These are phyloP conservation scores for Paramisgurnus dabryanus DNA, from an alignment of 2,113 vertebrate genomes.

Conservation along the genomic window DNA sequence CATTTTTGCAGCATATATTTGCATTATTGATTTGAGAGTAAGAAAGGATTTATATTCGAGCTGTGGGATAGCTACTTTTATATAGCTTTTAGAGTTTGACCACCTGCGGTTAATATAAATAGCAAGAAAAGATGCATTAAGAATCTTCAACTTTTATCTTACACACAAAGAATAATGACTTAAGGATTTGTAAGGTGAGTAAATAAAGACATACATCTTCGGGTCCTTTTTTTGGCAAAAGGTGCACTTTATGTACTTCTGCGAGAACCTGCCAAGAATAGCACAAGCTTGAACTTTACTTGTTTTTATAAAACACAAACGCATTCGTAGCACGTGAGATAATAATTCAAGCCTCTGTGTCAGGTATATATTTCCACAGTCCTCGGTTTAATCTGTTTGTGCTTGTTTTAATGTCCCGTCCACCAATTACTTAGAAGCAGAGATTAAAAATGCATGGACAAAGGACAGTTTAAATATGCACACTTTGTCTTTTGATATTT, in stretches of 20 bases:
- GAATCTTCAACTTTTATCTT: not conserved
- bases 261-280: not conserved
- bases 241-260: not conserved
- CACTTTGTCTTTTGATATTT: slow-evolving; percentile 54
- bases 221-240: too few species aligned
- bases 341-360: not conserved
- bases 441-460: slow-evolving; percentile 63
- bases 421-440: slow-evolving; percentile 64
- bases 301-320: not conserved
- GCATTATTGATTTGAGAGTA: not conserved
- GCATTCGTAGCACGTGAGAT: not conserved
- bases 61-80: too few species aligned
- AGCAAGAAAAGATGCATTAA: too few species aligned
- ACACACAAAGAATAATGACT: not conserved
- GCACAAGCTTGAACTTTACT: not conserved
- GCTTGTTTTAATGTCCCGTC: slow-evolving; percentile 50
- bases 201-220: not conserved
- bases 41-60: not conserved
- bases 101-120: too few species aligned
- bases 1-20: too few species aligned
- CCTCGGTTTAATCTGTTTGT: slow-evolving; percentile 46
- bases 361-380: slow-evolving; percentile 24
- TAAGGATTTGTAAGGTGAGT: not conserved
- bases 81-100: too few species aligned
- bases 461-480: slow-evolving; percentile 52